Conservation (phyloP, 2,797 vertebrate species). For the Syngnathus acus region DNA sequence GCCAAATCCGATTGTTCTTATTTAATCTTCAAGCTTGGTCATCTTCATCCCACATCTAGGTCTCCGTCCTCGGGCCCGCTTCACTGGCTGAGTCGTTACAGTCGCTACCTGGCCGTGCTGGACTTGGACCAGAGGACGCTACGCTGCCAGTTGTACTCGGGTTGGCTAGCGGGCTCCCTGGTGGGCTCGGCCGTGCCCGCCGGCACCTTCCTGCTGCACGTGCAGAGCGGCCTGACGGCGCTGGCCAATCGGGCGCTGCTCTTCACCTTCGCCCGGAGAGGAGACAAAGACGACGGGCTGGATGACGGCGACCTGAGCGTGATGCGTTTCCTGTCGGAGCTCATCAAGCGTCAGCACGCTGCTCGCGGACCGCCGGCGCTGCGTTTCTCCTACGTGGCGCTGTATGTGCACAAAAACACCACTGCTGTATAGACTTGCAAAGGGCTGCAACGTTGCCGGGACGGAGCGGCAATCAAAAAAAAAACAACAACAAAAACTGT, state of each 20-base stretch:
- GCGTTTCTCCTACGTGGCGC: slow-evolving; percentile 77
- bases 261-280: slow-evolving; percentile 62
- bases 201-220: slow-evolving; percentile 84
- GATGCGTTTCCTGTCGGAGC: slow-evolving; percentile 81
- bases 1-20: too few relatives aligned
- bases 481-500: too few relatives aligned
- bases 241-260: slow-evolving; percentile 83
- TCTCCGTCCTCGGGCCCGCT: slow-evolving; percentile 62
- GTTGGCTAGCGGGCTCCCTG: slow-evolving; percentile 72
- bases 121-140: slow-evolving; percentile 86
- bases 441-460: not conserved
- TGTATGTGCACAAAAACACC: slow-evolving; percentile 49
- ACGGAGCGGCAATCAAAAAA: too few relatives aligned
- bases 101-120: slow-evolving; percentile 80
- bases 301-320: slow-evolving; percentile 69
- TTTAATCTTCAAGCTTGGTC: not conserved
- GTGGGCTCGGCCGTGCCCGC: slow-evolving; percentile 76
- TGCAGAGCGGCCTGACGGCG: slow-evolving; percentile 79
- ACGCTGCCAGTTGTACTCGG: slow-evolving; percentile 79
- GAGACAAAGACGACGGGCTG: slow-evolving; percentile 8
- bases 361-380: slow-evolving; percentile 71
- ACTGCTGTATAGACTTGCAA: slow-evolving; percentile 12
- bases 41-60: not conserved
- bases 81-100: slow-evolving; percentile 76
- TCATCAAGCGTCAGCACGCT: slow-evolving; percentile 77